Conservation (phyloP, 2,797 vertebrate genomes). For the Scomberomorus guttatus region DNA sequence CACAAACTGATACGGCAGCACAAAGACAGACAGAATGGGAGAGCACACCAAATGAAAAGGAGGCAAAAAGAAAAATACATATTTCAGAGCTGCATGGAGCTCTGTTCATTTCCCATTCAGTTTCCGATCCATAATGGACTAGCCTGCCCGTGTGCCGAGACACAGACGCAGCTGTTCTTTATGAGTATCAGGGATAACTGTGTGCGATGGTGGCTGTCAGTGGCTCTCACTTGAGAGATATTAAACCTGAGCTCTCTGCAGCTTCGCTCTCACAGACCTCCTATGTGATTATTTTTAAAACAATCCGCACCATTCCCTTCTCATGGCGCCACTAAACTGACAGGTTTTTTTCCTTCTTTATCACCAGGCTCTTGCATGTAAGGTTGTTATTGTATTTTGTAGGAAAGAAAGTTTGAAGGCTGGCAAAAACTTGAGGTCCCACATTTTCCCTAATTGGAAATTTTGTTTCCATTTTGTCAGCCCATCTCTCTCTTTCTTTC, state of each 20-base stretch:
- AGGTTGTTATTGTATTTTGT: conserved; percentile 61
- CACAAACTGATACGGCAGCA: conserved; percentile 42
- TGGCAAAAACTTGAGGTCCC: conserved; percentile 46
- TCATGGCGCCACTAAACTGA: conserved; percentile 63
- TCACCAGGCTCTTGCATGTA: conserved; percentile 7
- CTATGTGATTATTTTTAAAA: conserved; percentile 78
- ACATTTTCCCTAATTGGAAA: conserved; percentile 74
- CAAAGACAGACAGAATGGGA: conserved; percentile 28
- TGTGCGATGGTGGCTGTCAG: conserved; percentile 75
- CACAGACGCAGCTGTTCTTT: conserved; percentile 62
- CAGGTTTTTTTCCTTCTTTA: conserved; percentile 58
- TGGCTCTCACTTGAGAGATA: conserved; percentile 76
- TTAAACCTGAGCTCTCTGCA: conserved; percentile 79
- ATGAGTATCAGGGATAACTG: conserved; percentile 78
- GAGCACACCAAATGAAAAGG: conserved; percentile 61
- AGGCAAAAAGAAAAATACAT: conserved; percentile 55
- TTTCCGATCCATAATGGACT: conserved; percentile 78
- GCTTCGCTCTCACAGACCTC: conserved; percentile 62
- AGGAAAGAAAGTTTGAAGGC: conserved; percentile 63
- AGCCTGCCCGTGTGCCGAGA: conserved; percentile 60
- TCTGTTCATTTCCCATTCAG: conserved; percentile 78
- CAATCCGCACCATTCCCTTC: conserved; percentile 46
- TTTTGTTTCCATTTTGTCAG: conserved; percentile 75
- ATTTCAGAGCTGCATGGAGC: conserved; percentile 64
- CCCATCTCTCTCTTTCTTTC: conserved; percentile 64